A percentile compares a stretch with the other conserved stretches of the same genome.
phyloP scores from a whole-genome alignment of 2,797 vertebrate species.

The Chelmon rostratus region DNA sequence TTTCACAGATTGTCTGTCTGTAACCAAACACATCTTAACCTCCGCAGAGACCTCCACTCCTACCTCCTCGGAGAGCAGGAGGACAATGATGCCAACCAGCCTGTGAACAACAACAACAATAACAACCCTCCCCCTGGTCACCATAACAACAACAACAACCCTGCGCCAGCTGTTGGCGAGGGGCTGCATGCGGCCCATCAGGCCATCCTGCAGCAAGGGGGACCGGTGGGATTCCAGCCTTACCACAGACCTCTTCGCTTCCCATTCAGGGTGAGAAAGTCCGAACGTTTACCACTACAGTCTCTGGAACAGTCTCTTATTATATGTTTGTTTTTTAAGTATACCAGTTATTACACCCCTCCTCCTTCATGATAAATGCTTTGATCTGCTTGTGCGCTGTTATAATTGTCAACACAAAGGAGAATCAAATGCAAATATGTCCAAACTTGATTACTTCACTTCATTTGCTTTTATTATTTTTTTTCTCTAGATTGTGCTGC shows the following conservation, averaged over 20 bases:
- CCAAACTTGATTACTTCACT: neutral
- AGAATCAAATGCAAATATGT: neutral
- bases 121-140: constrained; percentile 93
- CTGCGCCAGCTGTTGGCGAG: constrained; percentile 94
- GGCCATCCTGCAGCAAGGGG: constrained; percentile 98
- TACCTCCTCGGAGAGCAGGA: constrained; percentile 98
- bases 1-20: neutral
- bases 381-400: constrained; percentile 1
- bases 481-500: constrained; percentile 90
- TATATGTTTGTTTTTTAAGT: too few relatives aligned
- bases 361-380: neutral
- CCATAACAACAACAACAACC: constrained; percentile 93
- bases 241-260: constrained; percentile 96
- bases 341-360: too few relatives aligned
- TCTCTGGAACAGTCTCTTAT: neutral
- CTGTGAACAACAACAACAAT: constrained; percentile 94
- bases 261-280: constrained; percentile 91
- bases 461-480: neutral
- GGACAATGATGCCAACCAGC: constrained; percentile 95
- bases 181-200: constrained; percentile 98
- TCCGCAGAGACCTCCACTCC: constrained; percentile 95
- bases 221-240: constrained; percentile 98
- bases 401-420: neutral
- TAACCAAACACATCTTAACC: neutral
- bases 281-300: neutral